These are phyloP conservation scores for Microctenopoma steveboyesi DNA, from an alignment of 2,797 vertebrate genomes.

Conservation along the genomic window DNA sequence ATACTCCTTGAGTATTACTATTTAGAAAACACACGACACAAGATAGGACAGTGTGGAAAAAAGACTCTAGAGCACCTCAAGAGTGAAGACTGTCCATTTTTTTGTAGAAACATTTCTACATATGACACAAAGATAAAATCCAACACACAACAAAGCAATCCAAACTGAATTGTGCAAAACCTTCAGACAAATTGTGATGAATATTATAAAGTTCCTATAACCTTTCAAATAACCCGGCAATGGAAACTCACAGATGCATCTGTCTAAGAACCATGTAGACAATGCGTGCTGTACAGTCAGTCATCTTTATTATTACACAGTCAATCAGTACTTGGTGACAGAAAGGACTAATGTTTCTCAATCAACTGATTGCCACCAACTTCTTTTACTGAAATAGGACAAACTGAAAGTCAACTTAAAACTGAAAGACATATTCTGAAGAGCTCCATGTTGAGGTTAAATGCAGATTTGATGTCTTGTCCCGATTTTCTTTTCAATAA, in stretches of 20 bases:
- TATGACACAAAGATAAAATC: too few relatives aligned
- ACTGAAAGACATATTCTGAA: background rate
- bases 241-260: background rate
- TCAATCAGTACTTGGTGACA: background rate
- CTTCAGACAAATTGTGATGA: background rate
- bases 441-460: background rate
- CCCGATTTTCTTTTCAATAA: background rate
- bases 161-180: background rate
- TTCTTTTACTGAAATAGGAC: background rate
- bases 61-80: too few relatives aligned
- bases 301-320: background rate
- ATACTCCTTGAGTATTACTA: too few relatives aligned
- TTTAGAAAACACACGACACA: too few relatives aligned
- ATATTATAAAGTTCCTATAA: background rate
- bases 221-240: background rate
- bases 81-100: too few relatives aligned
- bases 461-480: background rate
- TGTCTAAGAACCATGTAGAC: background rate
- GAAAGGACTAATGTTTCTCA: slow-evolving; percentile 1
- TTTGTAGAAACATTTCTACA: too few relatives aligned
- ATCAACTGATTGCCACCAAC: background rate
- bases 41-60: too few relatives aligned
- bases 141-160: background rate
- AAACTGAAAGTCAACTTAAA: background rate
- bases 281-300: background rate